phyloP scores from a whole-genome alignment of 2,797 vertebrate genomes.

The Pantherophis vulpinus region DNA sequence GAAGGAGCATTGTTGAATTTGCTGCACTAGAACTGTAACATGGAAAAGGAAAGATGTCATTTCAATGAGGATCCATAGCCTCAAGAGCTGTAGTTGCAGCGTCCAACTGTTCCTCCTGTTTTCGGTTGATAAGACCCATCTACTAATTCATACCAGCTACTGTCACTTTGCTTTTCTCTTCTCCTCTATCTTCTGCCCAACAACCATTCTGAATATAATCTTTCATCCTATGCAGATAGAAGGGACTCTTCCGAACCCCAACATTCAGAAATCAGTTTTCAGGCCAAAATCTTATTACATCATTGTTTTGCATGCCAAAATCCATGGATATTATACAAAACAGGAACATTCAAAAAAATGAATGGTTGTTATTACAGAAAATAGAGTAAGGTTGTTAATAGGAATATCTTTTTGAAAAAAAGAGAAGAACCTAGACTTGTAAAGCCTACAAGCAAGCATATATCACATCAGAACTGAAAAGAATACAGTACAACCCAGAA shows the following conservation, averaged over 20 bases:
- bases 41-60: rapidly evolving
- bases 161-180: neutral
- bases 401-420: neutral
- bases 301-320: neutral
- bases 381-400: neutral
- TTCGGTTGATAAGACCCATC: slow-evolving; percentile 40
- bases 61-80: neutral
- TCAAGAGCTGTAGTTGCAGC: neutral
- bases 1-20: slow-evolving; percentile 18
- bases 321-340: neutral
- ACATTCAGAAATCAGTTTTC: slow-evolving; percentile 42
- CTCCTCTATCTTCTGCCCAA: neutral
- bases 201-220: slow-evolving; percentile 23
- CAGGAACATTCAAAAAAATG: slow-evolving; percentile 1
- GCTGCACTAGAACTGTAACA: neutral
- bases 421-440: neutral
- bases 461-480: neutral
- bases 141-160: slow-evolving; percentile 37
- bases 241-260: neutral
- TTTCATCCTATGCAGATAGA: slow-evolving; percentile 16
- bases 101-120: slow-evolving; percentile 48
- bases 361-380: neutral
- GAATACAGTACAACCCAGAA: neutral
- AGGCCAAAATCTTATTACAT: neutral
- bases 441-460: neutral